These are phyloP conservation scores for Cnemophilus loriae DNA, from an alignment of 2,113 vertebrate species.

Conservation along the genomic window DNA sequence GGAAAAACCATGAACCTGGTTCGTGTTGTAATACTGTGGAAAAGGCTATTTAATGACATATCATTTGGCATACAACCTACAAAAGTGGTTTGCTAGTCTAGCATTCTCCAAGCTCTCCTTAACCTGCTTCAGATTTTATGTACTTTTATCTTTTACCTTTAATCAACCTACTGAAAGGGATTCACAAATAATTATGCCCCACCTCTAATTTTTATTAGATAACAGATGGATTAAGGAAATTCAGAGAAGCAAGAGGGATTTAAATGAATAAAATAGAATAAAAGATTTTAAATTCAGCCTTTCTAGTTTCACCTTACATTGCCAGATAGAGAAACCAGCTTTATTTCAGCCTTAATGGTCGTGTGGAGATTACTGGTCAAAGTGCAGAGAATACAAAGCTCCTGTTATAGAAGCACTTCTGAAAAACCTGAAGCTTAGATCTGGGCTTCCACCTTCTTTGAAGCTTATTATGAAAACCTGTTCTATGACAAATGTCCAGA, in stretches of 20 bases:
- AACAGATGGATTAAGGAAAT: constrained; percentile 4
- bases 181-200: constrained; percentile 24
- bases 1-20: background rate
- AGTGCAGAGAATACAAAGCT: constrained; percentile 60
- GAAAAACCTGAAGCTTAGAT: constrained; percentile 51
- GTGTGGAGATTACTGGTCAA: constrained; percentile 54
- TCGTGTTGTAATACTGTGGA: background rate
- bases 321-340: constrained; percentile 14
- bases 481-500: constrained; percentile 52
- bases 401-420: constrained; percentile 45
- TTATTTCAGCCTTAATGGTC: constrained; percentile 47
- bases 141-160: constrained; percentile 34
- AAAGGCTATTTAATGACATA: background rate
- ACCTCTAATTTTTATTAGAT: constrained; percentile 11
- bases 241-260: constrained; percentile 23
- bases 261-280: constrained; percentile 49
- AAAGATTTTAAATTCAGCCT: constrained; percentile 38
- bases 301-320: constrained; percentile 23
- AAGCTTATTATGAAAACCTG: constrained; percentile 58
- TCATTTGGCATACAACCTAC: background rate
- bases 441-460: constrained; percentile 54
- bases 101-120: background rate
- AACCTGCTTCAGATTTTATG: constrained; percentile 5
- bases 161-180: constrained; percentile 11
- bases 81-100: background rate